Percentiles rank a stretch among this genome's conserved stretches.
Evolutionary conservation across 2,113 vertebrate species (phyloP).

Genomic region (Aegotheles bennettii): DNA sequence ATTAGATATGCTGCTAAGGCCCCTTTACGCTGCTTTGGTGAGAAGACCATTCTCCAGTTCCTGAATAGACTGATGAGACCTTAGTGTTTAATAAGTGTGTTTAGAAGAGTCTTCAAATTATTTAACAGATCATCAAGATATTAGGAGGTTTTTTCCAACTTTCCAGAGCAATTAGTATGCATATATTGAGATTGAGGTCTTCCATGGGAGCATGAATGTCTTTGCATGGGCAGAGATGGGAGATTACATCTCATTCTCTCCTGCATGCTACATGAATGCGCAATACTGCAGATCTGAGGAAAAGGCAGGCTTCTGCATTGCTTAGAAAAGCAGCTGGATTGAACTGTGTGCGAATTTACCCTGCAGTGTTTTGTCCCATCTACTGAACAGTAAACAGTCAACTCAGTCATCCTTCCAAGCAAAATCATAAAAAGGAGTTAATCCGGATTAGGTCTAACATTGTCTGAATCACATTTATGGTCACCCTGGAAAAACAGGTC

Average conservation of each 20-base stretch:
- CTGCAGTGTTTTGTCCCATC: not conserved
- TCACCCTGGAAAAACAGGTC: not conserved
- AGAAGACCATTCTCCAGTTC: not conserved
- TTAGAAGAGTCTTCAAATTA: not conserved
- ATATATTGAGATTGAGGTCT: not conserved
- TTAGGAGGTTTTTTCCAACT: not conserved
- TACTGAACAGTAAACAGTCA: not conserved
- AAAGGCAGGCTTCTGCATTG: not conserved
- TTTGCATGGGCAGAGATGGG: not conserved
- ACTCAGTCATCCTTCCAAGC: not conserved
- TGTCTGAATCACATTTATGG: not conserved
- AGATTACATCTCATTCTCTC: not conserved
- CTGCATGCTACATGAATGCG: not conserved
- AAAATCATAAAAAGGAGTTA: not conserved
- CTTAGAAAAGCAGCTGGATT: not conserved
- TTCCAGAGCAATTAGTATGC: not conserved
- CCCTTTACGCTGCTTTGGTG: not conserved
- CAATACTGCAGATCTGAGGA: not conserved
- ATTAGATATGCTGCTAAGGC: not conserved
- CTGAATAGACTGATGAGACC: not conserved
- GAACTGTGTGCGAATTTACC: not conserved
- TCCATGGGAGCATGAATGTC: not conserved
- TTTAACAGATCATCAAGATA: not conserved
- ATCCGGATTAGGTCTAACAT: slow-evolving; percentile 2
- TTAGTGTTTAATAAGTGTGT: not conserved